phyloP scores from a whole-genome alignment of 1,140 invertebrate genomes.

The Mycetomoellerius zeteki region DNA sequence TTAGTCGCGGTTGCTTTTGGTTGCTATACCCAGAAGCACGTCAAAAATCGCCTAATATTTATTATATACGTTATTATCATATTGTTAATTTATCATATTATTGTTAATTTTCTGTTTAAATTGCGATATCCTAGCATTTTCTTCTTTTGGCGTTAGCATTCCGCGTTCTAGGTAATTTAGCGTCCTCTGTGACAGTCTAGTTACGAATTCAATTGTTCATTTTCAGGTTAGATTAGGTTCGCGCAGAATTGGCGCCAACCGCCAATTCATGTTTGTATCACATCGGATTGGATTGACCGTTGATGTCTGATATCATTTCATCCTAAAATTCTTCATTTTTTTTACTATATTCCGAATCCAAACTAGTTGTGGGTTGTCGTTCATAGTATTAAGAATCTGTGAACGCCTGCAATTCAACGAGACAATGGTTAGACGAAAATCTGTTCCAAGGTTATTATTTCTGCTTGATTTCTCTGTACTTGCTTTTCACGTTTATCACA shows the following conservation, averaged over 20 bases:
- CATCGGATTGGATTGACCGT: no score
- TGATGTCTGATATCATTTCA: no score
- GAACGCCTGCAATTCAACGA: neutral
- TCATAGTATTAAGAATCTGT: neutral
- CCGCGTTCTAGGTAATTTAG: neutral
- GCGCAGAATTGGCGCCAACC: constrained; percentile 21
- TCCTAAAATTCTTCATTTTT: neutral
- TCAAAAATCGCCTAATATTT: no score
- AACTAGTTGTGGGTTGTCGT: neutral
- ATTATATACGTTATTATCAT: neutral
- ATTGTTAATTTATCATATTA: neutral
- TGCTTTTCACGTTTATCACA: neutral
- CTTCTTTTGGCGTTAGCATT: neutral
- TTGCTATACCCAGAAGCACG: no score
- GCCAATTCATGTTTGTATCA: neutral
- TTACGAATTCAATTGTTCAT: no score
- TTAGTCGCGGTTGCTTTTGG: no score
- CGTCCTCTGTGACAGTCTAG: no score
- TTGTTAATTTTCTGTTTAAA: neutral
- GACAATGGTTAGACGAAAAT: constrained; percentile 61
- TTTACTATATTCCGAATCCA: neutral
- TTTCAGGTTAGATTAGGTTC: constrained; percentile 6
- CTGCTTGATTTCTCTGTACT: neutral
- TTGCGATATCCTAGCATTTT: neutral
- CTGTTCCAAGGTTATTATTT: constrained; percentile 35